Evolutionary conservation across 2,797 vertebrate species (phyloP).

Genomic region (Cirrhinus molitorella): DNA sequence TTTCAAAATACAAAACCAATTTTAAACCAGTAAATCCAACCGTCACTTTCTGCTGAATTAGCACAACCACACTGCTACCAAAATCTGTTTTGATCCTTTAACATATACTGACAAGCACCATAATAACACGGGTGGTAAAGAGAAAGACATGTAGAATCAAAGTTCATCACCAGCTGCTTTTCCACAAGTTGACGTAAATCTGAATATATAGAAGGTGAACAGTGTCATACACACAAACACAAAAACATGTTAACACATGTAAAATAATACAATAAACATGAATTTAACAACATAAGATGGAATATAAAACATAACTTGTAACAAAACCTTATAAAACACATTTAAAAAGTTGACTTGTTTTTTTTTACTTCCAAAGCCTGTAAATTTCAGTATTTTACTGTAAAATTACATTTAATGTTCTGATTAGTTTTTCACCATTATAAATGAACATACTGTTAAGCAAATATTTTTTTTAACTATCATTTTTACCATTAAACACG

Average conservation of each 20-base stretch:
- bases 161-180: background rate
- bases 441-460: background rate
- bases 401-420: background rate
- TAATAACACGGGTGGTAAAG: slow-evolving; percentile 22
- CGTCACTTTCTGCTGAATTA: background rate
- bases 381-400: background rate
- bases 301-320: background rate
- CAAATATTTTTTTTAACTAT: background rate
- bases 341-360: background rate
- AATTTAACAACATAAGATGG: background rate
- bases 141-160: background rate
- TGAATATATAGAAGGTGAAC: slow-evolving; percentile 1
- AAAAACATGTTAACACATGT: background rate
- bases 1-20: background rate
- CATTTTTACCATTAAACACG: too few relatives aligned
- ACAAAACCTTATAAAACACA: background rate
- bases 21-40: slow-evolving; percentile 3
- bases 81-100: slow-evolving; percentile 23
- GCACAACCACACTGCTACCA: background rate
- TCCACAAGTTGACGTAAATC: background rate
- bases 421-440: background rate
- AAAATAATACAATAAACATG: background rate
- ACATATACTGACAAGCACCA: background rate
- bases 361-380: background rate
- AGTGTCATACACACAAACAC: background rate